These are phyloP conservation scores for Ichneumoninae sp. DNA, from an alignment of 2,888 invertebrate species.

Conservation along the genomic window DNA sequence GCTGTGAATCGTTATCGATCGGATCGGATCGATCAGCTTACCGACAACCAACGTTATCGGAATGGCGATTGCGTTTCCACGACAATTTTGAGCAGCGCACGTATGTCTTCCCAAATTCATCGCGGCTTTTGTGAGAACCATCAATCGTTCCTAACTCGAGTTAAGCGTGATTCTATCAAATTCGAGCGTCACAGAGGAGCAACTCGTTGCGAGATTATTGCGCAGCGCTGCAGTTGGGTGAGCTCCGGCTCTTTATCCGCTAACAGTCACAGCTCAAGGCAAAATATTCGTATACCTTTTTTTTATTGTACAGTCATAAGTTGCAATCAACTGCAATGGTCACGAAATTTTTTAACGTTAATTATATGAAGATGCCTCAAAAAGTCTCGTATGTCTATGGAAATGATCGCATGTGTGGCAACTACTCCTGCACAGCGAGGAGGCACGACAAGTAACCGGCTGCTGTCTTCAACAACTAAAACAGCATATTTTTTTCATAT, in stretches of 20 bases:
- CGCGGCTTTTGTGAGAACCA: conserved; percentile 41
- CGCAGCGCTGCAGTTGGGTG: too few relatives aligned
- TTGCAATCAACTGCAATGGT: too few relatives aligned
- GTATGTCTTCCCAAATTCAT: not conserved
- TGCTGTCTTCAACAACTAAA: conserved; percentile 56
- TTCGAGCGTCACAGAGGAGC: not conserved
- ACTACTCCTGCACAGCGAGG: conserved; percentile 38
- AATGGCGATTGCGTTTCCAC: conserved; percentile 30
- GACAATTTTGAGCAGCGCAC: not conserved
- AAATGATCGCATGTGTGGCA: too few relatives aligned
- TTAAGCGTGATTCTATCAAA: conserved; percentile 35
- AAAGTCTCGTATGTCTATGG: too few relatives aligned
- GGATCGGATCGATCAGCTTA: conserved; percentile 22
- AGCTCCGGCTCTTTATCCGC: too few relatives aligned
- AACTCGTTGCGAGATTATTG: not conserved
- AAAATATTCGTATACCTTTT: too few relatives aligned
- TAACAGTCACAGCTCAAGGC: too few relatives aligned
- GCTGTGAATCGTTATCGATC: not conserved
- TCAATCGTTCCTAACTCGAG: conserved; percentile 35
- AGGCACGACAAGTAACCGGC: conserved; percentile 51
- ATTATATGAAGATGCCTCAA: too few relatives aligned
- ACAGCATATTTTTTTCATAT: not conserved
- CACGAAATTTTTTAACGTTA: too few relatives aligned
- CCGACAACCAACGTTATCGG: conserved; percentile 43
- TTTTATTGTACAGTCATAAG: too few relatives aligned